Percentiles rank a stretch among this genome's conserved stretches.
These are phyloP conservation scores for Ethmia dodecea DNA, from an alignment of 2,888 invertebrate species.

Conservation along the genomic window DNA sequence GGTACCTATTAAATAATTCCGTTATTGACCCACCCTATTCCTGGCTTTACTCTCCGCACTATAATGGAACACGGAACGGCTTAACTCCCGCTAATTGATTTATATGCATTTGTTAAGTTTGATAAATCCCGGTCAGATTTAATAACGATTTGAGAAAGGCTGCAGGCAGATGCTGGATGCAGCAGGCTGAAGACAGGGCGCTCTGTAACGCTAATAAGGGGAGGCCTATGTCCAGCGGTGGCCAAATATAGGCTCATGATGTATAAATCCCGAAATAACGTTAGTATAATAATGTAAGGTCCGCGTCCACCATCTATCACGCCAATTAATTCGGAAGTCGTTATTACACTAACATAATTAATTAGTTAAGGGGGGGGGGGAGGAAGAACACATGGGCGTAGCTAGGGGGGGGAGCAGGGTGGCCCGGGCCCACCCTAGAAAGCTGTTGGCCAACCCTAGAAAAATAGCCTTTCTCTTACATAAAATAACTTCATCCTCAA, in stretches of 20 bases:
- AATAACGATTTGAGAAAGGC: not conserved
- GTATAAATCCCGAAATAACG: not conserved
- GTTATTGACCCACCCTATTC: no score
- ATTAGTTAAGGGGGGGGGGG: not conserved
- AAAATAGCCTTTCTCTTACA: no score
- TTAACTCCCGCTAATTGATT: no score
- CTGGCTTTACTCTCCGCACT: no score
- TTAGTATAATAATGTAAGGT: not conserved
- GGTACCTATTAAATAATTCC: no score
- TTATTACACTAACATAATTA: not conserved
- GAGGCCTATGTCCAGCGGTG: not conserved
- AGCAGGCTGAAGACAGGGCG: not conserved
- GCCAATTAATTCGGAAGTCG: not conserved
- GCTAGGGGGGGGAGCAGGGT: not conserved
- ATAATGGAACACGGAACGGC: no score
- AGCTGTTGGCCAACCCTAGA: not conserved
- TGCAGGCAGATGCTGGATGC: not conserved
- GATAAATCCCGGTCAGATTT: not conserved
- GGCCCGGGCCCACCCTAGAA: not conserved
- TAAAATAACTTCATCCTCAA: no score
- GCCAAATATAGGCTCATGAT: no score
- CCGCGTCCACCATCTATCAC: not conserved
- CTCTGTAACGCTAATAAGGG: not conserved
- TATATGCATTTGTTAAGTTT: no score
- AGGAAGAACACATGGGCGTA: not conserved